Percentiles rank a stretch among this genome's conserved stretches.
These are phyloP conservation scores for Drosophila parabipectinata DNA, from an alignment of 1,140 invertebrate genomes.

Conservation along the genomic window DNA sequence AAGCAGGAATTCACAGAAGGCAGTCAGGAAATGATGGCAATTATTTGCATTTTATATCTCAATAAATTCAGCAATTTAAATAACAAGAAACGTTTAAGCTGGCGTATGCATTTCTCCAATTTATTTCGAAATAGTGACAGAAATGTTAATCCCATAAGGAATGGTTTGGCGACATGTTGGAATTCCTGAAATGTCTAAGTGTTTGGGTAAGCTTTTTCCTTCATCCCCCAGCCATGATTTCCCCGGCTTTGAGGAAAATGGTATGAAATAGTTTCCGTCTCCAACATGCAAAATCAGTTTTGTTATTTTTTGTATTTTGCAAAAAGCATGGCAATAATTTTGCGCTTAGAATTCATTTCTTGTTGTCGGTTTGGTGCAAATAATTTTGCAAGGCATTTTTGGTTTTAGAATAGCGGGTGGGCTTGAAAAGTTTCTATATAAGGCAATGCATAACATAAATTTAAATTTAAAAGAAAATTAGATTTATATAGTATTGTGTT, in stretches of 20 bases:
- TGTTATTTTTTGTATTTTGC: not conserved
- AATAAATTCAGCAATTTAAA: slow-evolving; percentile 4
- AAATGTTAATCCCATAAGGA: not conserved
- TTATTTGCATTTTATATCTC: not conserved
- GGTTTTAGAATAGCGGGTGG: not conserved
- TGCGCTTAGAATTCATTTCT: slow-evolving; percentile 1
- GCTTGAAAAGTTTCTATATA: not conserved
- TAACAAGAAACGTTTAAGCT: not conserved
- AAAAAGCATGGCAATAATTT: slow-evolving; percentile 1
- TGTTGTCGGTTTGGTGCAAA: not conserved
- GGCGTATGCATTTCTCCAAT: not conserved
- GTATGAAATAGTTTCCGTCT: slow-evolving; percentile 1
- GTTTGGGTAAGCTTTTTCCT: not conserved
- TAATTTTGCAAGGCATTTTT: not conserved
- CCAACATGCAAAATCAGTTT: not conserved
- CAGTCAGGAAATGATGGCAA: not conserved
- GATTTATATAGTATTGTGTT: not conserved
- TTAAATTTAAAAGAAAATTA: not conserved
- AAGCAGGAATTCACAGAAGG: not conserved
- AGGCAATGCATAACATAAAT: not conserved
- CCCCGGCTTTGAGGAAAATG: not conserved
- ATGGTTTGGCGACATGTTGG: not conserved
- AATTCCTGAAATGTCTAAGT: slow-evolving; percentile 1
- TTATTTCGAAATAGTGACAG: not conserved
- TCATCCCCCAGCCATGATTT: not conserved